phyloP scores from a whole-genome alignment of 2,113 vertebrate species.

The Ictalurus furcatus region DNA sequence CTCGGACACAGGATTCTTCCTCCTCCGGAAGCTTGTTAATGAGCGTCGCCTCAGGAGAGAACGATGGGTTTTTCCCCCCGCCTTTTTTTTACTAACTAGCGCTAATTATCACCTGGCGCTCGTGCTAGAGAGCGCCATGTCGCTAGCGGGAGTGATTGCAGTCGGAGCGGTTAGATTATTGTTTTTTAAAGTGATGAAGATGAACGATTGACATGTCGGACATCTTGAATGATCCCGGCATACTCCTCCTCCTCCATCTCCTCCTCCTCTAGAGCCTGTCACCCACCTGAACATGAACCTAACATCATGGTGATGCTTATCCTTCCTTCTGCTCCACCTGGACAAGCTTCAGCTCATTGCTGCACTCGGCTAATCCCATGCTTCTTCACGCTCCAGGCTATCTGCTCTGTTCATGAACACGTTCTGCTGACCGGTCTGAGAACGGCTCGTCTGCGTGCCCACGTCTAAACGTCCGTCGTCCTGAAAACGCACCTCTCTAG shows the following conservation, averaged over 20 bases:
- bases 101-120: conserved; percentile 47
- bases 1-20: conserved; percentile 5
- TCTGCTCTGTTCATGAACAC: neutral
- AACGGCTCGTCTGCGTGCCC: neutral
- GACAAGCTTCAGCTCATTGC: neutral
- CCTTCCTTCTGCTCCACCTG: neutral
- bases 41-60: neutral
- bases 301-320: neutral
- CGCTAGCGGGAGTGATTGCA: neutral
- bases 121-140: neutral
- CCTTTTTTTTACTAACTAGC: conserved; percentile 32
- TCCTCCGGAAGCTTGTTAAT: conserved; percentile 40
- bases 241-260: neutral
- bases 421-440: neutral
- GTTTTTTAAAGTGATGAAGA: neutral
- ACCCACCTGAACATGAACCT: neutral
- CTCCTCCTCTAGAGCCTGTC: neutral
- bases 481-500: neutral
- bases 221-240: too few relatives aligned
- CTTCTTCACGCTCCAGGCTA: neutral
- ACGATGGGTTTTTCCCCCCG: neutral
- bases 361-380: neutral
- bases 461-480: neutral
- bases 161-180: neutral
- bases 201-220: neutral